These are phyloP conservation scores for Parazoanthus swiftii DNA, from an alignment of 92 coral and sea anemone species.

Conservation along the genomic window DNA sequence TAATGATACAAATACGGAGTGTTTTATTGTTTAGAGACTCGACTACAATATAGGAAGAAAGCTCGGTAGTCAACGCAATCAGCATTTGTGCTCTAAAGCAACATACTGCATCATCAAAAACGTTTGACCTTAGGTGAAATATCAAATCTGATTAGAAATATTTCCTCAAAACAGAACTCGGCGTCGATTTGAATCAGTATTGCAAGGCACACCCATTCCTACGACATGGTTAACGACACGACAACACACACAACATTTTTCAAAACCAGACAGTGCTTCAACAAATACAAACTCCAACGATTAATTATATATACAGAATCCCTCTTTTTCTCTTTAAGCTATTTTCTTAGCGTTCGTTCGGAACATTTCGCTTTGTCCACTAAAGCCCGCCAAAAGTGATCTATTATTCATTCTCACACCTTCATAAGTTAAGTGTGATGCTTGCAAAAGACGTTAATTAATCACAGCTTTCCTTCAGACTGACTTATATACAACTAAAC, in stretches of 20 bases:
- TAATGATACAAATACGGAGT: no score
- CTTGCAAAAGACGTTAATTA: not conserved
- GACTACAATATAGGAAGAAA: no score
- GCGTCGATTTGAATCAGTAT: not conserved
- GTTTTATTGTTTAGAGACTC: no score
- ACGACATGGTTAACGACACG: not conserved
- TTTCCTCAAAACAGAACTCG: not conserved
- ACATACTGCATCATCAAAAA: no score
- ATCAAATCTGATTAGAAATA: no score
- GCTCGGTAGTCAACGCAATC: no score
- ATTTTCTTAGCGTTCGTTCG: not conserved
- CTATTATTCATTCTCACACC: not conserved
- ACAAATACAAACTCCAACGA: not conserved
- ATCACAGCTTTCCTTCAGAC: not conserved
- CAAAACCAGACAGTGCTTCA: no score
- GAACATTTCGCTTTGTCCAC: not conserved
- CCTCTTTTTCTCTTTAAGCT: not conserved
- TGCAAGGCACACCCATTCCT: not conserved
- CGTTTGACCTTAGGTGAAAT: no score
- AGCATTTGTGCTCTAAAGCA: no score
- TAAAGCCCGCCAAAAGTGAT: not conserved
- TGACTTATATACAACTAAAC: not conserved
- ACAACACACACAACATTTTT: not conserved
- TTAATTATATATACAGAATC: no score
- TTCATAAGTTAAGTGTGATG: not conserved